Evolutionary conservation across 2,888 invertebrate species (phyloP), one percentile per base, ranked within the genome.

Genomic region (Plemyria rubiginata): DNA sequence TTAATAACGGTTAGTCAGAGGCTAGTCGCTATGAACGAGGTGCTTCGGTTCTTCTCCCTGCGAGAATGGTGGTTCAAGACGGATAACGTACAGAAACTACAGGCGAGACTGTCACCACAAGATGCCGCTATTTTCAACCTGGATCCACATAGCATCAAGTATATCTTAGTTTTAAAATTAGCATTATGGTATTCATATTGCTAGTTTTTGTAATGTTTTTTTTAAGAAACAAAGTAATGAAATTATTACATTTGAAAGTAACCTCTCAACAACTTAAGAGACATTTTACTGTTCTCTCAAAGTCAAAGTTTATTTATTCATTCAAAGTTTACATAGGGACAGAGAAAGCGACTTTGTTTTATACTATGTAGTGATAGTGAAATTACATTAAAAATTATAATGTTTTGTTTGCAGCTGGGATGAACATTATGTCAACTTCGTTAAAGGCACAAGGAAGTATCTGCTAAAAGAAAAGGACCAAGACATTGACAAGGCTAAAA

Each of bases 381-480:
- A n/a, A n/a, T n/a, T n/a, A n/a, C n/a, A n/a, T n/a, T n/a, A n/a
- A n/a, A n/a, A n/a, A n/a, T n/a, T n/a, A n/a, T n/a, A 16, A 1
- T 11, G 11, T 16, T 75, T 72, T 11, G 11, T 16, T 75, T 72
- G 9, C 76, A 92, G 92, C 32, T 97, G 96, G 96, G 88, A 94
- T 13, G 85, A 93, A 0, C 96, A 95, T 65, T 85, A 94, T 49
- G 88, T 90, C 62, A 89, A 94, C 66, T 96, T 96, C 76, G 92
- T 95, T 56, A 90, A 94, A 67, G 96, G 96, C 11, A 94, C 95
- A 29, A 93, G 96, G 62, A 94, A 94, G 64, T 96, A 94, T 76
- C 88, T 96, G 32, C 86, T 96, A 12, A 95, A 95, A 73, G 96
- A 96, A 75, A 93, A 94, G 56, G 93, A 94, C 7, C 92, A 94